A percentile compares a stretch with the other conserved stretches of the same genome.
phyloP scores from a whole-genome alignment of 1,140 invertebrate genomes.

The Ceratosolen solmsi region DNA sequence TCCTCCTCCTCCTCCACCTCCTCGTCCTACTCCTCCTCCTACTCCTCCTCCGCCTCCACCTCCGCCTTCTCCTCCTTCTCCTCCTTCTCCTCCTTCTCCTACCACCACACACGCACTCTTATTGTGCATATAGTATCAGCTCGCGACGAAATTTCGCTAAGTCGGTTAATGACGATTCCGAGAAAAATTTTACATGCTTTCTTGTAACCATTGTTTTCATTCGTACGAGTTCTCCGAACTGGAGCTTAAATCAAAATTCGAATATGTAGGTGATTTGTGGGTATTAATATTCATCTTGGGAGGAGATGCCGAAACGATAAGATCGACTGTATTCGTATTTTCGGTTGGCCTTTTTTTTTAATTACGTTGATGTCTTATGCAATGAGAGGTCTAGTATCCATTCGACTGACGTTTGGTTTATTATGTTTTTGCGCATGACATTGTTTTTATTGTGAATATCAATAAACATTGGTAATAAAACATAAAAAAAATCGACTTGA shows the following conservation, averaged over 20 bases:
- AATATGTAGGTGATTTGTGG: background rate
- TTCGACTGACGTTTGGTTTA: too few species aligned
- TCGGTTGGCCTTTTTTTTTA: background rate
- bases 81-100: too few species aligned
- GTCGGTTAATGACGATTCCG: slow-evolving; percentile 14
- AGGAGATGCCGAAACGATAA: background rate
- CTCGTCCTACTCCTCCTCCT: background rate
- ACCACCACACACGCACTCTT: background rate
- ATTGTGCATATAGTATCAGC: slow-evolving; percentile 7
- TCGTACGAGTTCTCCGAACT: background rate
- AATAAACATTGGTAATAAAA: too few species aligned
- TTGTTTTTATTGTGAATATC: too few species aligned
- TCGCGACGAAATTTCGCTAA: slow-evolving; percentile 26
- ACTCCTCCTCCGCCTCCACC: background rate
- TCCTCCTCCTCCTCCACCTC: too few species aligned
- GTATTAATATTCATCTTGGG: background rate
- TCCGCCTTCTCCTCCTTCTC: background rate
- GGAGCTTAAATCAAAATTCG: background rate
- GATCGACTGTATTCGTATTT: background rate
- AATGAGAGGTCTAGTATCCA: too few species aligned
- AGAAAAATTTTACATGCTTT: slow-evolving; percentile 22
- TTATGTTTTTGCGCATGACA: background rate
- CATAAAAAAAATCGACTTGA: too few species aligned
- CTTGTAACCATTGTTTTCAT: slow-evolving; percentile 4
- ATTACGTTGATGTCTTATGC: background rate